Base-by-base conservation (phyloP, 2,797 vertebrate genomes). In the Nothura maculosa region DNA sequence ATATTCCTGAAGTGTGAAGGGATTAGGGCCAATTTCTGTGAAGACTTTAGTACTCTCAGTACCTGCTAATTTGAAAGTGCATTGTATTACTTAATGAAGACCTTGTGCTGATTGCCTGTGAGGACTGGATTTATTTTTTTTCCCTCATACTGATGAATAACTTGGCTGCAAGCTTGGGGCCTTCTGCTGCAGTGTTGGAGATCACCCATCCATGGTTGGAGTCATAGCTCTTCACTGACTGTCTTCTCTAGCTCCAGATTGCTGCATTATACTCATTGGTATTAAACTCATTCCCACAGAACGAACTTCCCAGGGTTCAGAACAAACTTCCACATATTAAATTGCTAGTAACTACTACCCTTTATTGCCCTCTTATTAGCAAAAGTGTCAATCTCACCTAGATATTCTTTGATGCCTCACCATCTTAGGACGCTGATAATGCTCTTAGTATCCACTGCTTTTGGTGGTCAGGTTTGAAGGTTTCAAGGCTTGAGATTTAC, bases 401-500 rank as follows among this genome's bases (percentile, higher is more conserved):
- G 20, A 32, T 66, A 36, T 30, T 66, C 38, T 73, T 43, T 70
- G 52, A 70, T 32, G 48, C 12, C 45, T n/a, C 20, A 52, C n/a
- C 11, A n/a, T 7, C 1, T 28, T 48, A 74, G 0, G 0, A n/a
- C 54, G n/a, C 17, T 3, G 7, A 10, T 55, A 30, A 18, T 69
- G 17, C 2, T 67, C 12, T 70, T 93, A 32, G 30, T 50, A 17
- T 72, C 20, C 63, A 72, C 28, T 20, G 25, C 3, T 82, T 90
- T 82, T 32, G 36, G 24, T 52, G 15, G 15, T 7, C 38, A 79
- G 28, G 2, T 57, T 66, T 79, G 50, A 38, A 32, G 52, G 36
- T 30, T 54, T 70, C 36, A n/a, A 54, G 28, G 34, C 0, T n/a
- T 22, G 42, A 60, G 36, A 13, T 78, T 66, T 86, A 72, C 73